Conservation (phyloP, 2,113 vertebrate species). For the Larimichthys polyactis region DNA sequence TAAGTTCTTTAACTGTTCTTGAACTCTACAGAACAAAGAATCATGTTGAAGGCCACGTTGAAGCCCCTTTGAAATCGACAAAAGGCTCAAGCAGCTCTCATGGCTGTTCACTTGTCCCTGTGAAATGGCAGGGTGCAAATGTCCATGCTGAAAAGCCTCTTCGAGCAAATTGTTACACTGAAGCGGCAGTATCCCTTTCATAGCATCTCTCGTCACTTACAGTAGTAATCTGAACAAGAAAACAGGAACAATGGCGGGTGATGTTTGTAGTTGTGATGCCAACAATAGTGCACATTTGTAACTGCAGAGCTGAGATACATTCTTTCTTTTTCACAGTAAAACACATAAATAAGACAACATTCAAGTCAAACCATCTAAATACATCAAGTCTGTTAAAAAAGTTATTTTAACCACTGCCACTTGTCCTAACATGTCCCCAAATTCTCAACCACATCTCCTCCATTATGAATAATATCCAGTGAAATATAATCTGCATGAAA, state of each 20-base stretch:
- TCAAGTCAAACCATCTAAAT: background rate
- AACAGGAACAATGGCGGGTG: background rate
- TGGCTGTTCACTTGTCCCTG: slow-evolving; percentile 15
- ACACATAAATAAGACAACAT: background rate
- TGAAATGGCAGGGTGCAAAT: slow-evolving; percentile 51
- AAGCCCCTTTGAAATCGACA: slow-evolving; percentile 36
- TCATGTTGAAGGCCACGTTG: slow-evolving; percentile 36
- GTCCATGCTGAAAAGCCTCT: slow-evolving; percentile 37
- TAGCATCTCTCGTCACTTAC: background rate
- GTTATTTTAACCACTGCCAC: background rate
- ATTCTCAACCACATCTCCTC: background rate
- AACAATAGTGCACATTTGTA: background rate
- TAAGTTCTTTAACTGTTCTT: background rate
- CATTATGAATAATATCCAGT: background rate
- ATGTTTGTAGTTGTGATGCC: background rate
- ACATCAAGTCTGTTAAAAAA: background rate
- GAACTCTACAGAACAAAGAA: slow-evolving; percentile 40
- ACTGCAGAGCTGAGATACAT: too few relatives aligned
- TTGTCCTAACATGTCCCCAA: background rate
- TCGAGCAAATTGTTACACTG: slow-evolving; percentile 8
- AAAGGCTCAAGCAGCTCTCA: slow-evolving; percentile 40
- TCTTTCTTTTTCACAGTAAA: background rate
- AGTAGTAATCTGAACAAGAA: background rate
- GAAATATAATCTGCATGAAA: slow-evolving; percentile 7
- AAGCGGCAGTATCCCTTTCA: slow-evolving; percentile 5